Conservation (phyloP, 2,888 invertebrate genomes). For the Agrenia bidenticulata region DNA sequence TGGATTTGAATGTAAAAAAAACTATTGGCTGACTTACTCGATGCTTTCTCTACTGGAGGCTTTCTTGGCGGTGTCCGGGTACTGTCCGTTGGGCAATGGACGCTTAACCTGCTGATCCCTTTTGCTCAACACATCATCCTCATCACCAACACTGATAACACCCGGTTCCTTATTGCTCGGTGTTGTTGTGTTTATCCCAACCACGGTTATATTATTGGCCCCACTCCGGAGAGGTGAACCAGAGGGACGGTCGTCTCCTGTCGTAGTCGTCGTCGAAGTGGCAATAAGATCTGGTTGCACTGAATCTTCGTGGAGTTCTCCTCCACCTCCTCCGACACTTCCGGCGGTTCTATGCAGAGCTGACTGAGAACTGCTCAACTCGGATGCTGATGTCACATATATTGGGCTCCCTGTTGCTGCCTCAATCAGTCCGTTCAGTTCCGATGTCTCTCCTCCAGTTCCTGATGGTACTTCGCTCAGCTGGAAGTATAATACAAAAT, state of each 20-base stretch:
- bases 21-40: conserved; percentile 42
- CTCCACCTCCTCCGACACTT: conserved; percentile 35
- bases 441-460: conserved; percentile 56
- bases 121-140: conserved; percentile 21
- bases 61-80: conserved; percentile 38
- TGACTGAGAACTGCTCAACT: conserved; percentile 53
- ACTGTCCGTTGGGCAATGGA: conserved; percentile 48
- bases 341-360: conserved; percentile 47
- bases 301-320: conserved; percentile 19
- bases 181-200: conserved; percentile 28
- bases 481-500: conserved; percentile 59
- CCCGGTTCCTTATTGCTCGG: conserved; percentile 1
- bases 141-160: conserved; percentile 17
- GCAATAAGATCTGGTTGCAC: conserved; percentile 22
- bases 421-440: conserved; percentile 78
- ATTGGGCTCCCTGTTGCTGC: conserved; percentile 65
- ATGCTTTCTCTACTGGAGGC: conserved; percentile 47
- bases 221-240: conserved; percentile 31
- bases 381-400: conserved; percentile 72
- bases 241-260: conserved; percentile 55
- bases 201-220: conserved; percentile 33
- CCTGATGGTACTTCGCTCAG: conserved; percentile 64
- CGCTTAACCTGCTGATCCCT: conserved; percentile 36
- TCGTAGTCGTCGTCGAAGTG: conserved; percentile 57
- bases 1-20: too few species aligned